A percentile compares a stretch with the other conserved stretches of the same genome.
Conservation (phyloP, 2,113 vertebrate species). For the Thryonomys swinderianus region DNA sequence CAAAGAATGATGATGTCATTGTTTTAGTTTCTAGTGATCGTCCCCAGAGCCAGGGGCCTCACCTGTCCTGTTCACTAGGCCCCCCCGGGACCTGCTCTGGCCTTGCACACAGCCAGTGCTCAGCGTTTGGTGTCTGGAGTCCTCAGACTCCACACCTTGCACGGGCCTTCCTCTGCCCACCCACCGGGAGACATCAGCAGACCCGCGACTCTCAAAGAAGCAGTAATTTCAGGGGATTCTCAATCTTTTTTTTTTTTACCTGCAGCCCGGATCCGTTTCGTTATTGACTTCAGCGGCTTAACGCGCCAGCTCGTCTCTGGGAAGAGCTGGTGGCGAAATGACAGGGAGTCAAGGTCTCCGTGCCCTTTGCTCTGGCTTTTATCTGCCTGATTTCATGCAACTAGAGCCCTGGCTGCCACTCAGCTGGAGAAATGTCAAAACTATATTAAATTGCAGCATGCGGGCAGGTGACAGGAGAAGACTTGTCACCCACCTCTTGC, state of each 20-base stretch:
- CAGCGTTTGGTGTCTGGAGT: not conserved
- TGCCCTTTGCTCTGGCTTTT: slow-evolving; percentile 13
- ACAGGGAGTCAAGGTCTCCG: not conserved
- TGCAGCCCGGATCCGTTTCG: not conserved
- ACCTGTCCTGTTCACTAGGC: fast-evolving
- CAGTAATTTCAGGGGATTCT: not conserved
- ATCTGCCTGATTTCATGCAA: slow-evolving; percentile 39
- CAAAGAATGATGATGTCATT: not conserved
- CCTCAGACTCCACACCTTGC: not conserved
- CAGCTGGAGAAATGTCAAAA: slow-evolving; percentile 58
- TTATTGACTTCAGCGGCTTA: not conserved
- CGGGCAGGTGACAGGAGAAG: slow-evolving; percentile 20
- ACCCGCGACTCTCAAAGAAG: not conserved
- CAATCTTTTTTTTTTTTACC: not conserved
- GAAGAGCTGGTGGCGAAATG: slow-evolving; percentile 26
- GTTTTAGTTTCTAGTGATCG: not conserved
- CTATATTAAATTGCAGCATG: not conserved
- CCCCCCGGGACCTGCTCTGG: fast-evolving
- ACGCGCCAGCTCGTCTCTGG: not conserved
- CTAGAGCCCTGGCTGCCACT: not conserved
- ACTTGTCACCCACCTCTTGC: not conserved
- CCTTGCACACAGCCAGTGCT: not conserved
- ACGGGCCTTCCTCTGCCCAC: no score
- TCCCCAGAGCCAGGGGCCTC: fast-evolving
- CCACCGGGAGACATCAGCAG: not conserved